Evolutionary conservation across 2,888 invertebrate species (phyloP).

Genomic region (Uropetala carovei): DNA sequence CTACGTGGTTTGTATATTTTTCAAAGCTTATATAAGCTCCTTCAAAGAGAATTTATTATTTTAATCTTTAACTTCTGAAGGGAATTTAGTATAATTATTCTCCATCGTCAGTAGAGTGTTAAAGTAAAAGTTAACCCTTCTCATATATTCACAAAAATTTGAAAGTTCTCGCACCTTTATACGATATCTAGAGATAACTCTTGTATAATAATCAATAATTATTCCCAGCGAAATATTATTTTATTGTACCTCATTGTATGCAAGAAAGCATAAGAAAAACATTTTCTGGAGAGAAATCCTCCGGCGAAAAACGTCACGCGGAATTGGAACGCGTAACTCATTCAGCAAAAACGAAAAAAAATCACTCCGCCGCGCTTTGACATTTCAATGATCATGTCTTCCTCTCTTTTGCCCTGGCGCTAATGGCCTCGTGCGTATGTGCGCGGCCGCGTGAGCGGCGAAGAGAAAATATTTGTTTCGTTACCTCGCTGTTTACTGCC

Average conservation of each 20-base stretch:
- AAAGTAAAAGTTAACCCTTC: too few species aligned
- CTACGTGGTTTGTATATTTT: too few species aligned
- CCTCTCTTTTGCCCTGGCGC: not conserved
- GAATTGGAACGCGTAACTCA: slow-evolving; percentile 21
- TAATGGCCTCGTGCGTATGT: slow-evolving; percentile 16
- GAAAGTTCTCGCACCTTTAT: too few species aligned
- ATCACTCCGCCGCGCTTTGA: slow-evolving; percentile 22
- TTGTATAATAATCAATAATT: too few species aligned
- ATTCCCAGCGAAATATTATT: not conserved
- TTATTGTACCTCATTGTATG: not conserved
- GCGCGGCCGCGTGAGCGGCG: not conserved
- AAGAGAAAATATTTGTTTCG: slow-evolving; percentile 60
- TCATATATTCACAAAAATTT: too few species aligned
- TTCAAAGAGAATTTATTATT: too few species aligned
- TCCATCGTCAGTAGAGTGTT: too few species aligned
- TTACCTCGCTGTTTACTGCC: slow-evolving; percentile 43
- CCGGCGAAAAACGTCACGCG: not conserved
- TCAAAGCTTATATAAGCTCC: too few species aligned
- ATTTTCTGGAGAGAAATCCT: not conserved
- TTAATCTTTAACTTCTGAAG: too few species aligned
- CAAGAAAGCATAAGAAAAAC: not conserved
- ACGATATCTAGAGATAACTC: too few species aligned
- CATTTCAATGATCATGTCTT: slow-evolving; percentile 58
- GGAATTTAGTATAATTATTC: too few species aligned
- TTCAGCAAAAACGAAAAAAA: slow-evolving; percentile 17